Evolutionary conservation across 2,797 vertebrate species (phyloP), one percentile per base, ranked within the genome.

Genomic region (Phrynocephalus vlangalii): DNA sequence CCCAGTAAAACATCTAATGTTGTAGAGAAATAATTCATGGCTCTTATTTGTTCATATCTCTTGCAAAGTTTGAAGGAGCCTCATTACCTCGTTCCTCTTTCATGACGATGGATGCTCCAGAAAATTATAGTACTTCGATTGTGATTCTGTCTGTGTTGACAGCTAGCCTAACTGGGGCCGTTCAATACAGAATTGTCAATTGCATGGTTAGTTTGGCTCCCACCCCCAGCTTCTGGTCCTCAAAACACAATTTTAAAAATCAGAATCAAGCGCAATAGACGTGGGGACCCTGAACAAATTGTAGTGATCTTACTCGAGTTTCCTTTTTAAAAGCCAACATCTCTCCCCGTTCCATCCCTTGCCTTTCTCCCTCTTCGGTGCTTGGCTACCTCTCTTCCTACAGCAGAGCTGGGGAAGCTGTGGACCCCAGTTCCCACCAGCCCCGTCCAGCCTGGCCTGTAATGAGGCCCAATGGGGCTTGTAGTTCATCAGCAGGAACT

Each of bases 1-100:
- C 44, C 75, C 86, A 83, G 90, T 86, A 63, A 86, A 82, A 85
- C 84, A 26, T 22, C 63, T 67, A 1, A 70, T 84, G 91, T 44
- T 44, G 20, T 82, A 82, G 75, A 8, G 67, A 87, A 79, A n/a
- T 76, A 81, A 78, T 24, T 1, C 10, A 0, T 0, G 30, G 68
- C 56, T 86, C 16, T 84, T 78, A 88, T 91, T 91, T 82, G 24
- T 73, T 81, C 78, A 24, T 67, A 38, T 48, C 28, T n/a, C 38
- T 48, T 50, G 56, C 16, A 66, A 48, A 75, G 50, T 73, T 6
- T 16, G 79, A 50, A 75, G 38, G 33, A 48, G 71, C 28, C 56
- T 82, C 79, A 26, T 87, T 75, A 75, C 38, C 28, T 30, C 38
- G 5, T 24, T 75, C 79, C 30, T 66, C 44, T 13, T 20, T 63